Percentiles rank a stretch among this genome's conserved stretches.
phyloP scores from a whole-genome alignment of 2,797 vertebrate genomes.

The Nasua narica region DNA sequence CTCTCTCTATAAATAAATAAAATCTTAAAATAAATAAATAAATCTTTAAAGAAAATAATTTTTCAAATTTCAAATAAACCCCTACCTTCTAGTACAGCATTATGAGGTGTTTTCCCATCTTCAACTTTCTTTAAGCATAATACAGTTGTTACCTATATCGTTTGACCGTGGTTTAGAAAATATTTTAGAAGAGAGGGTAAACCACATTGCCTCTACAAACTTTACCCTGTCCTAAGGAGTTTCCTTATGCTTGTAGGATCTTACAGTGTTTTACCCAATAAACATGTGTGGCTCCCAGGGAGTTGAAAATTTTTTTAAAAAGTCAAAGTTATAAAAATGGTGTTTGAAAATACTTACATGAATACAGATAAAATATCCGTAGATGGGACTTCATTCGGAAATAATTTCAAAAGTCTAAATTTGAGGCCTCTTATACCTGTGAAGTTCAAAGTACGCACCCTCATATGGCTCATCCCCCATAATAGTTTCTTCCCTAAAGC shows the following conservation, averaged over 20 bases:
- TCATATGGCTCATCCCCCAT: not conserved
- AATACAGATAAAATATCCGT: not conserved
- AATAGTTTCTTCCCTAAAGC: not conserved
- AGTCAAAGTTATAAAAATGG: not conserved
- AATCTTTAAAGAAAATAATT: not conserved
- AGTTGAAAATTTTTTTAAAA: not conserved
- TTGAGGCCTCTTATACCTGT: not conserved
- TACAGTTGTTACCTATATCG: not conserved
- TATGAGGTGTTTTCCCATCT: not conserved
- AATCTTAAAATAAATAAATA: not conserved
- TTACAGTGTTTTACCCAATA: not conserved
- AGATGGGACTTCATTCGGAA: not conserved
- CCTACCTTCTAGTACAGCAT: not conserved
- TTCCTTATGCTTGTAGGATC: not conserved
- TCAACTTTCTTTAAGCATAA: not conserved
- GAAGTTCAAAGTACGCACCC: not conserved
- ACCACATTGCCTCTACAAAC: not conserved
- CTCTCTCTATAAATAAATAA: no score
- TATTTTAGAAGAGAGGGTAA: not conserved
- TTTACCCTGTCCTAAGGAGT: not conserved
- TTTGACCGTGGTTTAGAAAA: not conserved
- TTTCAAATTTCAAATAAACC: not conserved
- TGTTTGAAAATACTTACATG: not conserved
- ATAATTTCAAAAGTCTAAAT: not conserved
- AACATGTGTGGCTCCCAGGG: not conserved